Percentiles rank a stretch among this genome's conserved stretches.
Evolutionary conservation across 1,140 invertebrate genomes (phyloP).

Genomic region (silkworm (Bombyx mori)): ASM3026992v2 NC_085124.1:11882001-11882500

Average conservation of each 20-base stretch:
- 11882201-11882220: constrained; percentile 15
- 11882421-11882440: neutral
- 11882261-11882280: constrained; percentile 28
- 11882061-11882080: no score
- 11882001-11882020: no score
- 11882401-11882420: constrained; percentile 1
- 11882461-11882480: neutral
- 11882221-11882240: constrained; percentile 2
- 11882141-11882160: neutral
- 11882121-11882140: no score
- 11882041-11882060: no score
- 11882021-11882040: no score
- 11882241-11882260: constrained; percentile 39
- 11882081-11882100: no score
- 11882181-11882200: constrained; percentile 4
- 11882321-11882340: constrained; percentile 16
- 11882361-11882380: constrained; percentile 9
- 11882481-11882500: neutral
- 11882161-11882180: constrained; percentile 14
- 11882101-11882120: no score
- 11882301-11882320: constrained; percentile 20
- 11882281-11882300: constrained; percentile 34
- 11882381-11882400: constrained; percentile 7
- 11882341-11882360: constrained; percentile 1
- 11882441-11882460: neutral